A percentile compares a stretch with the other conserved stretches of the same genome.
phyloP scores from a whole-genome alignment of 2,888 invertebrate genomes.

The Chaitophorus viminalis region DNA sequence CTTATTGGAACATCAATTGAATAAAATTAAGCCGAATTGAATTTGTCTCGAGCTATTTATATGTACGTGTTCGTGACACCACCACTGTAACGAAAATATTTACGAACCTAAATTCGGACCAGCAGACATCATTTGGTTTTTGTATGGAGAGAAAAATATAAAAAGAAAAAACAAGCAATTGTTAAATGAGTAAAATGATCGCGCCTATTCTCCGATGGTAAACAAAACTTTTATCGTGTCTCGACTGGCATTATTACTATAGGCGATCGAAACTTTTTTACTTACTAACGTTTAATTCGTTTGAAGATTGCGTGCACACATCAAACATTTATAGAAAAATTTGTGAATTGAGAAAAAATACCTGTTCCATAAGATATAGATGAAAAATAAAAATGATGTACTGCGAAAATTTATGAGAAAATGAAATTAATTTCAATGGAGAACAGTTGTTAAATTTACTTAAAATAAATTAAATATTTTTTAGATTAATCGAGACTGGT shows the following conservation, averaged over 20 bases:
- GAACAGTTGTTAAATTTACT: too few relatives aligned
- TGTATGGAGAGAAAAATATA: background rate
- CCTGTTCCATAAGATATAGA: too few relatives aligned
- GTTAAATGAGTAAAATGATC: background rate
- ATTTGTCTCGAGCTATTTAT: background rate
- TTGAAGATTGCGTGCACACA: background rate
- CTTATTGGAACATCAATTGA: background rate
- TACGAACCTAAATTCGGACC: background rate
- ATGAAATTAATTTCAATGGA: background rate
- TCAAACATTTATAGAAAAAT: background rate
- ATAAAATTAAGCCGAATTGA: background rate
- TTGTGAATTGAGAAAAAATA: background rate
- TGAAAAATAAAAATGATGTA: too few relatives aligned
- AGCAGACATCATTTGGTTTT: background rate
- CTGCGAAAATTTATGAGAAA: background rate
- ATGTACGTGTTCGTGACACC: background rate
- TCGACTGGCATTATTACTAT: background rate
- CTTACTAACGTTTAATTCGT: conserved; percentile 1
- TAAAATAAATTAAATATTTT: too few relatives aligned
- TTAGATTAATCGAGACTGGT: too few relatives aligned
- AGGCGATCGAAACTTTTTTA: conserved; percentile 12
- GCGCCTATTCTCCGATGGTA: background rate
- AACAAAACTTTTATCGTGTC: background rate
- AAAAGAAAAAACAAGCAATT: background rate
- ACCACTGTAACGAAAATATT: background rate